Evolutionary conservation across 2,113 vertebrate genomes (phyloP), one percentile per base, ranked within the genome.

Genomic region (Porphyrio hochstetteri): DNA sequence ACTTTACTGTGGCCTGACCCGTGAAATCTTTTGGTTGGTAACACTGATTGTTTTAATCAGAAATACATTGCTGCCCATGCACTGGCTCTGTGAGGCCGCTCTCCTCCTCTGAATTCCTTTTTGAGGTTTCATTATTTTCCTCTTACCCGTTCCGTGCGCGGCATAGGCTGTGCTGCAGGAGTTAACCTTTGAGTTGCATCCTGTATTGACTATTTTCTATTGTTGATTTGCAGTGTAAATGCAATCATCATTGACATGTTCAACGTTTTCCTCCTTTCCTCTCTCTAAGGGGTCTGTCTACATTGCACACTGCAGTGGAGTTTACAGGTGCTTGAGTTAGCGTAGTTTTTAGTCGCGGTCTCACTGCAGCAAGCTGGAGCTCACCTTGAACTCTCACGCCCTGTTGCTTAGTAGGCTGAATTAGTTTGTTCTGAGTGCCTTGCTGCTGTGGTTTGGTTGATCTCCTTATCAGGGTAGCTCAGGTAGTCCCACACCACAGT

Each of bases 171-270:
- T 83, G 36, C 90, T 83, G 40, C 56, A 11, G 16, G 48, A 21
- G 20, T 63, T 85, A 36, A 55, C 90, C 35, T 83, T 63, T 64
- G 52, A 31, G 18, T 48, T 70, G 16, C 16, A 1, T 88, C 40
- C 44, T 87, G 20, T 61, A 16, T 95, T 93, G 88, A 70, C 52
- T 38, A 40, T 74, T 85, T 59, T 35, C 68, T 88, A 0, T 63
- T 87, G 65, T 69, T 90, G 72, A 75, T 88, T 65, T 86, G 33
- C 76, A 83, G 63, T 69, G 42, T 88, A 90, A 92, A 86, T 72
- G 53, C 35, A 65, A 13, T 59, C 29, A 63, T 4, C 71, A 68
- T 4, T 46, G 84, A 40, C 69, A 35, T 23, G 74, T 68, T 46
- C 64, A 69, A 9, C 38, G 18, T 56, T 92, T 67, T 40, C 81